phyloP scores from a whole-genome alignment of 2,113 vertebrate genomes.

The Megaceryle torquata region DNA sequence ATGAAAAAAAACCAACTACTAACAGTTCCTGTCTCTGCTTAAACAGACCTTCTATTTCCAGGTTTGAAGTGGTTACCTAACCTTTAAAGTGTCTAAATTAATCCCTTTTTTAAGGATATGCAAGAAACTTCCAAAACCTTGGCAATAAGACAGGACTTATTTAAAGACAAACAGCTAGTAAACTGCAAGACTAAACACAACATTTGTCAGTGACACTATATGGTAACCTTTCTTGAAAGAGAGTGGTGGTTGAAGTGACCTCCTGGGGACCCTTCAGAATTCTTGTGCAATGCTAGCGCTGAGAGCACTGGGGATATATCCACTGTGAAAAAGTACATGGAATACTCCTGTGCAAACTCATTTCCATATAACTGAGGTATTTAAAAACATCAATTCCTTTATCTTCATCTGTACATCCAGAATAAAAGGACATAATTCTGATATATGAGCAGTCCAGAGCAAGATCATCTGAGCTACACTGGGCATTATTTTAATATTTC shows the following conservation, averaged over 20 bases:
- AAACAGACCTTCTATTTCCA: not conserved
- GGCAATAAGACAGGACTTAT: not conserved
- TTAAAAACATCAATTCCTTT: not conserved
- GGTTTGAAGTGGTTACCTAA: not conserved
- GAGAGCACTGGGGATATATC: not conserved
- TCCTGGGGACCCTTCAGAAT: not conserved
- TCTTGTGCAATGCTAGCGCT: not conserved
- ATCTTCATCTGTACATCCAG: not conserved
- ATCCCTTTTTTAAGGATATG: not conserved
- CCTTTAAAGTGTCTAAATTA: not conserved
- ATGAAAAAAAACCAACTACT: not conserved
- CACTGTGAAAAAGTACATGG: not conserved
- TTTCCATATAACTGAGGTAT: not conserved
- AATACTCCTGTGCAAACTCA: rapidly evolving
- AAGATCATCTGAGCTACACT: rapidly evolving
- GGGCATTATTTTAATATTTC: rapidly evolving
- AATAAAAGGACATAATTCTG: not conserved
- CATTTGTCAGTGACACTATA: not conserved
- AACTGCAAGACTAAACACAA: not conserved
- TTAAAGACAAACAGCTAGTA: not conserved
- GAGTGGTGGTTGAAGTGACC: not conserved
- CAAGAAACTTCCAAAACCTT: not conserved
- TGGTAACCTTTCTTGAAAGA: not conserved
- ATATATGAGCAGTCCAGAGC: not conserved
- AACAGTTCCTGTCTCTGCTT: not conserved